Percentiles rank a stretch among this genome's conserved stretches.
Evolutionary conservation across 2,797 vertebrate species (phyloP).

Genomic region (Macrochelys suwanniensis): DNA sequence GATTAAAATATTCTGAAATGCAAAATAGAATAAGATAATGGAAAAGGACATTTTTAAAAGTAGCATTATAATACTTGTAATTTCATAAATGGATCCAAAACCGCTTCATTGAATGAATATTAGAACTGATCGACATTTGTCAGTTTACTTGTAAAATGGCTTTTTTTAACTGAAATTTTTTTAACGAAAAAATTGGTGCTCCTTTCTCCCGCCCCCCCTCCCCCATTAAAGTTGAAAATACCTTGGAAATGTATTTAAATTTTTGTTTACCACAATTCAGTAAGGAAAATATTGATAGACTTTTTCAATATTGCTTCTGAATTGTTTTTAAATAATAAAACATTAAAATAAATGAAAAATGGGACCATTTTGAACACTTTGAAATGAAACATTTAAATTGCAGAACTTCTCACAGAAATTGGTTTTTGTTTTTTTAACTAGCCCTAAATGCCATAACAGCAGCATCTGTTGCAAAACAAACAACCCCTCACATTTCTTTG

Average conservation of each 20-base stretch:
- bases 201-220: not conserved
- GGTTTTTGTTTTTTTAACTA: not conserved
- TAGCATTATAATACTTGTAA: not conserved
- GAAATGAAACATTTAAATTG: not conserved
- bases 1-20: not conserved
- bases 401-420: not conserved
- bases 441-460: not conserved
- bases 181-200: not conserved
- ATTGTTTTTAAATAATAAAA: not conserved
- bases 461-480: not conserved
- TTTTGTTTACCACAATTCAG: not conserved
- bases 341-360: not conserved
- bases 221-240: not conserved
- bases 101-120: not conserved
- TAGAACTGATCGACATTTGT: not conserved
- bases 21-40: not conserved
- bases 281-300: not conserved
- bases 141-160: not conserved
- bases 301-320: not conserved
- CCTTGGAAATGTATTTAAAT: not conserved
- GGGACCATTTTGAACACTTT: not conserved
- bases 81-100: not conserved
- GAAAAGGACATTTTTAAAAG: not conserved
- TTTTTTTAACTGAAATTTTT: not conserved
- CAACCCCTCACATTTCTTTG: not conserved